These are phyloP conservation scores for Lagodon rhomboides DNA, from an alignment of 2,797 vertebrate species.

Conservation along the genomic window DNA sequence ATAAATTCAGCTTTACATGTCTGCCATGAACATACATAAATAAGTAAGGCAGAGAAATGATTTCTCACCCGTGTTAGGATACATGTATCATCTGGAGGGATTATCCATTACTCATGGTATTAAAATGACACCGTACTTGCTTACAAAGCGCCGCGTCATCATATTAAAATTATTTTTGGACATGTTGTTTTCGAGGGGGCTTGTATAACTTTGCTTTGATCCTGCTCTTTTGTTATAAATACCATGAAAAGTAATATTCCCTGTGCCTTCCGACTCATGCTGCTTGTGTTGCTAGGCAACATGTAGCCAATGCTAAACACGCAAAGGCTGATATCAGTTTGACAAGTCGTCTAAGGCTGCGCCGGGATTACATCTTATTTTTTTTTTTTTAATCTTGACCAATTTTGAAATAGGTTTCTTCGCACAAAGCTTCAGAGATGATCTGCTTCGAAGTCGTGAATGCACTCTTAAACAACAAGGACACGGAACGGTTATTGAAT, in stretches of 20 bases:
- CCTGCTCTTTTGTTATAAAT: neutral
- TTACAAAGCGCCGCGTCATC: neutral
- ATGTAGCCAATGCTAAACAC: constrained; percentile 10
- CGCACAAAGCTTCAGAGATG: constrained; percentile 18
- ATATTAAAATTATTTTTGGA: neutral
- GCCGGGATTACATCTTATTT: neutral
- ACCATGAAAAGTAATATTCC: constrained; percentile 3
- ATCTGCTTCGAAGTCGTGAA: constrained; percentile 13
- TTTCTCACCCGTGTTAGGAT: constrained; percentile 24
- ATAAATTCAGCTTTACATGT: constrained; percentile 38
- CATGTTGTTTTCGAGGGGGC: neutral
- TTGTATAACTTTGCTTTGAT: constrained; percentile 7
- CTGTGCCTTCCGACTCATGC: neutral
- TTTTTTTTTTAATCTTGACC: neutral
- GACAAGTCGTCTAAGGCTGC: neutral
- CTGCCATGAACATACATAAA: constrained; percentile 23
- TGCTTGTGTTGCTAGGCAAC: constrained; percentile 37
- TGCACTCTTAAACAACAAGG: neutral
- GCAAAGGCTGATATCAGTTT: constrained; percentile 20
- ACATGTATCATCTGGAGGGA: constrained; percentile 28
- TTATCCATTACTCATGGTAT: constrained; percentile 2
- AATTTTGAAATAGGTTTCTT: constrained; percentile 25
- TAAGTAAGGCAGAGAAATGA: constrained; percentile 23
- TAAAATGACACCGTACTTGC: neutral
- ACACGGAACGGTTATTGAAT: neutral